Conservation (phyloP, 2,888 invertebrate species). For the Imbricaverruca yamaguchii region DNA sequence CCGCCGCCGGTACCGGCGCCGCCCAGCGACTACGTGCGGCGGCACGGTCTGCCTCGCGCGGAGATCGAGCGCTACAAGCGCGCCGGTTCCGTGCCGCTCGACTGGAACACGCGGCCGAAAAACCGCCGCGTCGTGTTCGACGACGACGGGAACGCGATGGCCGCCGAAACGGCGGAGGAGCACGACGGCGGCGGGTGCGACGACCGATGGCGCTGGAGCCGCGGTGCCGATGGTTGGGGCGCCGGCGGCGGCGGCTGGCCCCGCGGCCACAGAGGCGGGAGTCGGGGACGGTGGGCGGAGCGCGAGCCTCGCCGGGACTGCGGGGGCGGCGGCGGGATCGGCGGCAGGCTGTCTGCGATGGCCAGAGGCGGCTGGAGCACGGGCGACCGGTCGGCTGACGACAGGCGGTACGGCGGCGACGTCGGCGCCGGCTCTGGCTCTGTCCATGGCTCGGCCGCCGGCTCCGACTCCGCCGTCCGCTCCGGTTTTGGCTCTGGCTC, state of each 20-base stretch:
- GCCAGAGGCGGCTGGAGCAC: too few relatives aligned
- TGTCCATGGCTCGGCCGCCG: not conserved
- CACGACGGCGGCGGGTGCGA: not conserved
- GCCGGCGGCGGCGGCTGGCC: not conserved
- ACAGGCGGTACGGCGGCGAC: too few relatives aligned
- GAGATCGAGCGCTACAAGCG: conserved; percentile 9
- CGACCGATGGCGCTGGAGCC: too few relatives aligned
- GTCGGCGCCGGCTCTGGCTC: too few relatives aligned
- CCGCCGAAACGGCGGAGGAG: not conserved
- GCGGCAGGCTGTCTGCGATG: too few relatives aligned
- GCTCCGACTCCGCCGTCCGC: not conserved
- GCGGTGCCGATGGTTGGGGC: too few relatives aligned
- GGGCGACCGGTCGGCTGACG: too few relatives aligned
- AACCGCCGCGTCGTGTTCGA: not conserved
- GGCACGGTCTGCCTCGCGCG: not conserved
- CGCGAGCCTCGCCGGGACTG: too few relatives aligned
- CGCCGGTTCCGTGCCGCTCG: not conserved
- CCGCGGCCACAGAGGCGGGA: too few relatives aligned
- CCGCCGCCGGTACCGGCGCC: not conserved
- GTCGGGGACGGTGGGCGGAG: too few relatives aligned
- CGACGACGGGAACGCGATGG: not conserved
- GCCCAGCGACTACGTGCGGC: not conserved
- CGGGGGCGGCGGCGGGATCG: too few relatives aligned
- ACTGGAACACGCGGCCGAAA: not conserved
- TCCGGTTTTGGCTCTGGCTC: too few relatives aligned